Evolutionary conservation across 2,797 vertebrate species (phyloP).

Genomic region (Sciurus vulgaris): DNA sequence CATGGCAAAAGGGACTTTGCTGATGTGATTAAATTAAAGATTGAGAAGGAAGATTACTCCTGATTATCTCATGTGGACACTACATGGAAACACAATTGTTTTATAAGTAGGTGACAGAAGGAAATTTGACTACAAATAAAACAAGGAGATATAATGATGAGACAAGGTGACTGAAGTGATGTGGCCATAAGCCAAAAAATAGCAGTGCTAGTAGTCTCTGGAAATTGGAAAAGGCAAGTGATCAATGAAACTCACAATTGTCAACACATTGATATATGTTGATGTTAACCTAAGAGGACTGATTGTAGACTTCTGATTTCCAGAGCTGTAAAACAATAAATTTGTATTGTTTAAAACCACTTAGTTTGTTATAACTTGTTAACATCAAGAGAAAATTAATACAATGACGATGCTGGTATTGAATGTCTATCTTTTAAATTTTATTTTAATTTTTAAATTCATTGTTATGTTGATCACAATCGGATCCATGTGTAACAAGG

Average conservation of each 20-base stretch:
- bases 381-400: not conserved
- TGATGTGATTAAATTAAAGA: not conserved
- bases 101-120: not conserved
- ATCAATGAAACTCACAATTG: not conserved
- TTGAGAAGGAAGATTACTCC: not conserved
- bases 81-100: not conserved
- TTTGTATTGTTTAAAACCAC: not conserved
- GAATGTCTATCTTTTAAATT: not conserved
- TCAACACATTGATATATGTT: not conserved
- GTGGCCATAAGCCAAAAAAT: not conserved
- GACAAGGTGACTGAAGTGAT: not conserved
- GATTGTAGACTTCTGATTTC: not conserved
- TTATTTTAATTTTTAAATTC: constrained; percentile 22
- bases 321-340: not conserved
- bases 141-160: not conserved
- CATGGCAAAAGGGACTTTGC: not conserved
- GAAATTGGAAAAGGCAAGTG: not conserved
- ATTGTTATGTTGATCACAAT: not conserved
- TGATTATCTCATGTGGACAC: not conserved
- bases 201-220: not conserved
- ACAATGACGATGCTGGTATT: not conserved
- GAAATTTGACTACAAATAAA: not conserved
- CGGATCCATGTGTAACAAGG: not conserved
- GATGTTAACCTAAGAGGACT: not conserved
- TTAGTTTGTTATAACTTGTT: not conserved